These are phyloP conservation scores for Dysdera silvatica DNA, from an alignment of 1,140 invertebrate genomes.

Conservation along the genomic window DNA sequence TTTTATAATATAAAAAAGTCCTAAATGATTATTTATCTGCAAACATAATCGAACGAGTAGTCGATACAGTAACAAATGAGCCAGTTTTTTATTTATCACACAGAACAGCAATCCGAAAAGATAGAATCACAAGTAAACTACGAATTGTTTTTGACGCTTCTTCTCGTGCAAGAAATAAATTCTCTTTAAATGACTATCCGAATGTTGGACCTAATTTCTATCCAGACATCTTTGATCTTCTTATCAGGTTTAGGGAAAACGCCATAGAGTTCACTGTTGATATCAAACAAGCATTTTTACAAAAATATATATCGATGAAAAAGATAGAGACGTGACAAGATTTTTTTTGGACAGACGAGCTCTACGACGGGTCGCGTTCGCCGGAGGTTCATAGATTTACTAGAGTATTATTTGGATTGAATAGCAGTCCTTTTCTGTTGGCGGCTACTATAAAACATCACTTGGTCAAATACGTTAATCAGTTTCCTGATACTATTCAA, in stretches of 20 bases:
- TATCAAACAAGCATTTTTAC: background rate
- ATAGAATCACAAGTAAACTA: background rate
- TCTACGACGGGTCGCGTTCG: background rate
- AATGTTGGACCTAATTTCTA: background rate
- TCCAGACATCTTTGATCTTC: background rate
- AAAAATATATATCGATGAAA: background rate
- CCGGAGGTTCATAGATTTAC: background rate
- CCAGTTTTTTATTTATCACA: constrained; percentile 36
- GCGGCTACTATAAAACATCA: background rate
- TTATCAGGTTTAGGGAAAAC: background rate
- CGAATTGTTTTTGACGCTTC: background rate
- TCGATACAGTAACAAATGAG: no score
- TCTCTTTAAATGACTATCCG: background rate
- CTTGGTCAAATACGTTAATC: background rate
- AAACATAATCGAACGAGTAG: no score
- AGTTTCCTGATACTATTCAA: background rate
- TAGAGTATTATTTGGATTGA: background rate
- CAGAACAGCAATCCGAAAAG: constrained; percentile 32
- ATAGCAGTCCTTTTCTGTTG: background rate
- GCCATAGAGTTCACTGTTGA: background rate
- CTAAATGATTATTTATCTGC: no score
- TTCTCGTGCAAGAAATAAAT: background rate
- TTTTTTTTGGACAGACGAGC: constrained; percentile 5
- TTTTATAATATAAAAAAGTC: no score
- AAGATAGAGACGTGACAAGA: background rate